Base-by-base conservation (phyloP, 2,797 vertebrate genomes). In the Coreius guichenoti region DNA sequence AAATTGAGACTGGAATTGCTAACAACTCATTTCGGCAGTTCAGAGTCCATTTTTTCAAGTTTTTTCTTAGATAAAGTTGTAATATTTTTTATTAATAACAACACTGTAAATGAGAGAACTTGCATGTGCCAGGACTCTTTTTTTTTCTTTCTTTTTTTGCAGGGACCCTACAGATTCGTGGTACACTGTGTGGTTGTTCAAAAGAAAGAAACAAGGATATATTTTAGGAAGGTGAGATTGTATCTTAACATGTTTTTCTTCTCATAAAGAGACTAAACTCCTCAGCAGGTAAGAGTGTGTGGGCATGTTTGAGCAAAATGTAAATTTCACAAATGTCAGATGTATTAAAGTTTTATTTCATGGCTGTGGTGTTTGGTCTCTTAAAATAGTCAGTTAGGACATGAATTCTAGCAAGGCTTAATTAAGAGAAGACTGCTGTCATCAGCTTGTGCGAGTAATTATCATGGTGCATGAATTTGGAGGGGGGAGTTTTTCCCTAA, bases 341-440 rank as follows among this genome's bases (percentile, higher is more conserved):
- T 58, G 51, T 85, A 80, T 85, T 80, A 85, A 85, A 74, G 84
- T 84, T 87, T 84, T 39, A 70, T 87, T 84, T 81, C 36, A 69
- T 69, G 65, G 33, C 29, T 80, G 56, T 70, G 63, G 65, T 81
- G 33, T 81, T 87, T 87, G 72, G 63, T 56, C 69, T 81, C 86
- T 87, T 81, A 81, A 84, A 87, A 87, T 87, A 87, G 82, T 81
- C 58, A 61, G 67, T 78, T 63, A 79, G 76, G 82, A 81, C 77
- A 63, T 58, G 63, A 80, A 84, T 84, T 87, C 63, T 76, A 81
- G 81, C 86, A 83, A 74, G 84, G 85, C 93, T 95, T 95, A 95
- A 95, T 95, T 94, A 95, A 95, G 94, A 94, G 92, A 86, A 89
- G 87, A 49, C 92, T 92, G 92, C 92, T 94, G 94, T 94, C 93